Base-by-base conservation (phyloP, 2,113 vertebrate genomes). In the Panthera uncia region DNA sequence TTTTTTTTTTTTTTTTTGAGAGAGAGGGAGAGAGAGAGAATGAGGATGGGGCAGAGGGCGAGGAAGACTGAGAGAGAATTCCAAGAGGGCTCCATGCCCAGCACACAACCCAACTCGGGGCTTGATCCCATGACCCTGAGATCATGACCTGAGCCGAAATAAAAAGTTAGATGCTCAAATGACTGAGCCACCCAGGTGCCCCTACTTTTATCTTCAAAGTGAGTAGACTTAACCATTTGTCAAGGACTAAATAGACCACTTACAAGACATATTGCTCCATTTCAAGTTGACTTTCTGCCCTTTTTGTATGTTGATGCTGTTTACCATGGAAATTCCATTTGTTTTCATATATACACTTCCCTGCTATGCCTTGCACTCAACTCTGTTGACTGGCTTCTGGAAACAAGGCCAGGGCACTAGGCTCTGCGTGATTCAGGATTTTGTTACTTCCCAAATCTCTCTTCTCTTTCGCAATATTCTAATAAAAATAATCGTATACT, bases 341-440 rank as follows among this genome's bases (percentile, higher is more conserved):
- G 13, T 71, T 45, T 68, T 50, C 48, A 36, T 8, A 1, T 0
- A 3, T 18, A 0, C 7, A 6, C 3, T 8, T 38, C 36, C 21
- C 27, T 79, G n/a, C 5, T 15, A 0, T 2, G 38, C 19, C 33
- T 61, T 87, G 3, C n/a, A 48, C 15, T 36, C 33, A 18, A 3
- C 18, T 2, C 14, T 36, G 2, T 50, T 15, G 14, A 50, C 29
- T 2, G 12, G 45, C 65, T 87, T 25, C 78, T 41, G 36, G 96
- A 85, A 88, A 29, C 7, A 38, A 61, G 15, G 18, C 36, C 48
- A 11, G 33, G 65, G 31, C 61, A 14, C 4, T 4, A 68, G 27
- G 23, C 4, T 29, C 69, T 19, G 0, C 1, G 45, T 5, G 19
- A 45, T 25, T 41, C n/a, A 1, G 63, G 27, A 31, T 36, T 15